phyloP scores from a whole-genome alignment of 2,113 vertebrate genomes.

The Stercorarius parasiticus region DNA sequence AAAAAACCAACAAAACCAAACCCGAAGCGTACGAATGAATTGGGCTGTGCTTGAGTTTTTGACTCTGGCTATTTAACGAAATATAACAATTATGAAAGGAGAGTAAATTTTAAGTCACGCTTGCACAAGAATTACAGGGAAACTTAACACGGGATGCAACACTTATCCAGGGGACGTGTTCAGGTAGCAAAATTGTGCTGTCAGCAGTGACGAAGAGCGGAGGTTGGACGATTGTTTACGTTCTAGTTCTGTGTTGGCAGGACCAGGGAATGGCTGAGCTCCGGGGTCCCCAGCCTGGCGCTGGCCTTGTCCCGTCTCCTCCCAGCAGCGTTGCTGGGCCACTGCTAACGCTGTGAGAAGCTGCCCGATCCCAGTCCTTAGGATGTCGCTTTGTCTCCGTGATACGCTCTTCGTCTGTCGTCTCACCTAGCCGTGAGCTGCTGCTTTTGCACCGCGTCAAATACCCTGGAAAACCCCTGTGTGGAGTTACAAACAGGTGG shows the following conservation, averaged over 20 bases:
- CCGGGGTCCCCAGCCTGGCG: background rate
- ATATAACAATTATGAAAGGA: background rate
- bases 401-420: accelerated
- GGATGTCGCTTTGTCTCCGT: background rate
- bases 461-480: background rate
- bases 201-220: background rate
- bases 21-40: background rate
- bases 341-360: background rate
- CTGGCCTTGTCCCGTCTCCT: background rate
- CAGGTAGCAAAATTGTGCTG: background rate
- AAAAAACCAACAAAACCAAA: background rate
- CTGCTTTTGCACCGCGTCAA: accelerated
- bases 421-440: background rate
- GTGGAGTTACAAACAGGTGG: accelerated
- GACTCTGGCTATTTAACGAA: background rate
- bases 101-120: background rate
- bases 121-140: background rate
- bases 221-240: background rate
- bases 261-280: background rate
- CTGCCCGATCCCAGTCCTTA: background rate
- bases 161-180: accelerated
- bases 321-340: background rate
- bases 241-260: background rate
- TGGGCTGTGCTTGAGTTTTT: background rate
- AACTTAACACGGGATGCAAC: background rate